phyloP scores from a whole-genome alignment of 2,113 vertebrate genomes.

The Marmota flaviventris region DNA sequence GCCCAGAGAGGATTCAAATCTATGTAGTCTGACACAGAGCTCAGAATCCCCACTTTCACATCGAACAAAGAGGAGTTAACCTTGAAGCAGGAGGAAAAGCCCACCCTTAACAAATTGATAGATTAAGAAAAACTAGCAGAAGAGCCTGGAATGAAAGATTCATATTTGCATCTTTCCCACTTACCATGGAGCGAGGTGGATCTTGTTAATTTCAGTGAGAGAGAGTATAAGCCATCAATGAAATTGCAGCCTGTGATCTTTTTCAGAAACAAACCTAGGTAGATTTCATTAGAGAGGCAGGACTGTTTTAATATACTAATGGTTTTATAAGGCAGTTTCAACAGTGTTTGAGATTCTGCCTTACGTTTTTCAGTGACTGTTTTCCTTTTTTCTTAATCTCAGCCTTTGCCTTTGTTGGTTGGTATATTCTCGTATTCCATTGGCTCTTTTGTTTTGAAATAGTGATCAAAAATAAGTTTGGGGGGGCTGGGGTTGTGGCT shows the following conservation, averaged over 20 bases:
- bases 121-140: neutral
- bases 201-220: neutral
- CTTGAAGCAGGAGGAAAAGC: neutral
- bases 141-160: neutral
- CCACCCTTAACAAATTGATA: neutral
- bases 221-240: neutral
- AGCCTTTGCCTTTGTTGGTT: slow-evolving; percentile 26
- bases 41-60: neutral
- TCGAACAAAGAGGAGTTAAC: slow-evolving; percentile 5
- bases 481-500: too few species aligned
- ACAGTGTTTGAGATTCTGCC: neutral
- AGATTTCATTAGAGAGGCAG: neutral
- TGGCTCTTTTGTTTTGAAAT: slow-evolving; percentile 28
- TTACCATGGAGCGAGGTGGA: neutral
- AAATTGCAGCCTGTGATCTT: neutral
- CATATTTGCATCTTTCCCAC: neutral
- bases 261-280: neutral
- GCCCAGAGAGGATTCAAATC: neutral
- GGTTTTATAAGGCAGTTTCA: neutral
- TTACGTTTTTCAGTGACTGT: neutral
- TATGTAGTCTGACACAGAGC: neutral
- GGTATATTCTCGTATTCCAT: neutral
- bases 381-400: slow-evolving; percentile 50
- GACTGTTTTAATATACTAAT: neutral
- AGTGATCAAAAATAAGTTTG: neutral